A percentile compares a stretch with the other conserved stretches of the same genome.
phyloP scores from a whole-genome alignment of 1,140 invertebrate genomes.

The Goniozus legneri region DNA sequence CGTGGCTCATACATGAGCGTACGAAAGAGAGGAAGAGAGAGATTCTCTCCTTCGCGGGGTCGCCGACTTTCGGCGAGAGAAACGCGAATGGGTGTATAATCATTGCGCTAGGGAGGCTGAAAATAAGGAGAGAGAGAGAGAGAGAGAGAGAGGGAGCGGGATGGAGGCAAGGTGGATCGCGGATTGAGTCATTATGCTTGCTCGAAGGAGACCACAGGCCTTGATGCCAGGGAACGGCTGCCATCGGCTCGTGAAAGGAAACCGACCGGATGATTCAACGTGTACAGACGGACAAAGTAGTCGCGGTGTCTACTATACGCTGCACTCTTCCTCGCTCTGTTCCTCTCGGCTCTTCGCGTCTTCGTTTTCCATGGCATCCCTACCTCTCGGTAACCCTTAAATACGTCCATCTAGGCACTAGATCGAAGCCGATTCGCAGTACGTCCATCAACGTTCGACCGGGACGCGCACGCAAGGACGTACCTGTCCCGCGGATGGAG shows the following conservation, averaged over 20 bases:
- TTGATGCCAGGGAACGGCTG: constrained; percentile 47
- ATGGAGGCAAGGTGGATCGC: constrained; percentile 47
- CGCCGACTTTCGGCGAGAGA: constrained; percentile 27
- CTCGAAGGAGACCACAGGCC: constrained; percentile 50
- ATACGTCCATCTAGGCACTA: constrained; percentile 4
- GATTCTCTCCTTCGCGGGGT: too few relatives aligned
- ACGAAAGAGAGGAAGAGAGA: too few relatives aligned
- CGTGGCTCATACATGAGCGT: too few relatives aligned
- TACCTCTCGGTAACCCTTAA: too few relatives aligned
- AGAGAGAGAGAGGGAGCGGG: constrained; percentile 20
- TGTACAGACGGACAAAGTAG: constrained; percentile 46
- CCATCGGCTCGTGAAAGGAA: constrained; percentile 49
- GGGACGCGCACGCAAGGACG: neutral
- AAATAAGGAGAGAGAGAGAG: neutral
- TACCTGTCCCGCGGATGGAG: neutral
- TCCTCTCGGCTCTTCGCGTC: constrained; percentile 12
- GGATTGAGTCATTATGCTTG: constrained; percentile 56
- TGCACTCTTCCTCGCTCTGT: constrained; percentile 12
- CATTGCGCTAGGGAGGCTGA: constrained; percentile 21
- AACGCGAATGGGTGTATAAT: constrained; percentile 33
- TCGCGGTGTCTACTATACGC: constrained; percentile 36
- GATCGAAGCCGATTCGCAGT: constrained; percentile 8
- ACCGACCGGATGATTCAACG: constrained; percentile 48
- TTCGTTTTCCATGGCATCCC: constrained; percentile 16
- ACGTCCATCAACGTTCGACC: constrained; percentile 19